Percentiles rank a stretch among this genome's conserved stretches.
Evolutionary conservation across 2,797 vertebrate genomes (phyloP).

Genomic region (Apogon hyalosoma): DNA sequence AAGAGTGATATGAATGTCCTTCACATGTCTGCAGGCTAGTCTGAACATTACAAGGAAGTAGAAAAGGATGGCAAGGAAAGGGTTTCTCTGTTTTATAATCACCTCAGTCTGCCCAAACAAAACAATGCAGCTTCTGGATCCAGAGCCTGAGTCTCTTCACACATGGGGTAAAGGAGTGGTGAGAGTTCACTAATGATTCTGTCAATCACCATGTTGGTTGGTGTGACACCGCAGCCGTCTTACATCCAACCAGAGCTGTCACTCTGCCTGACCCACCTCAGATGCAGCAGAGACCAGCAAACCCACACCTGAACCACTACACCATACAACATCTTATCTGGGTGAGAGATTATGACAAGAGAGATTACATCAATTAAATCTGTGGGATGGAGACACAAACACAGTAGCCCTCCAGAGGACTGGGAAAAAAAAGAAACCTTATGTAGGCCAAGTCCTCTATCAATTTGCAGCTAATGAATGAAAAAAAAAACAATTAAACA

Average conservation of each 20-base stretch:
- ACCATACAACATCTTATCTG: slow-evolving; percentile 38
- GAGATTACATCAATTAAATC: slow-evolving; percentile 52
- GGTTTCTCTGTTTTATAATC: slow-evolving; percentile 14
- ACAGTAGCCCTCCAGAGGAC: slow-evolving; percentile 34
- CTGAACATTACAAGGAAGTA: slow-evolving; percentile 18
- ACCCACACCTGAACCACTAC: slow-evolving; percentile 29
- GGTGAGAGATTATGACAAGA: slow-evolving; percentile 48
- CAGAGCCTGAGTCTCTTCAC: slow-evolving; percentile 6
- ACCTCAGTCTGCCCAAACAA: background rate
- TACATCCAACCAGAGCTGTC: slow-evolving; percentile 52
- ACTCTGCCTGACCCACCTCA: slow-evolving; percentile 33
- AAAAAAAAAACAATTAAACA: slow-evolving; percentile 58
- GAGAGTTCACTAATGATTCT: slow-evolving; percentile 72
- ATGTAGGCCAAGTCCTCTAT: slow-evolving; percentile 55
- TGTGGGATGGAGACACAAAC: slow-evolving; percentile 30
- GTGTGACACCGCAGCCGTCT: slow-evolving; percentile 47
- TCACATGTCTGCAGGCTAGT: slow-evolving; percentile 60
- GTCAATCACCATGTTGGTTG: slow-evolving; percentile 66
- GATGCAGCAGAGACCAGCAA: slow-evolving; percentile 27
- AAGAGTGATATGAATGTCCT: slow-evolving; percentile 63
- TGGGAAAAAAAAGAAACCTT: slow-evolving; percentile 24
- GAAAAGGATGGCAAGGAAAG: slow-evolving; percentile 3
- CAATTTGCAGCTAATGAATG: slow-evolving; percentile 61
- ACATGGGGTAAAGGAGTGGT: slow-evolving; percentile 39
- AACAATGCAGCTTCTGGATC: slow-evolving; percentile 15